These are phyloP conservation scores for Apostichopus parvimensis DNA, from an alignment of 35 echinoderm and acorn worm species.

Conservation along the genomic window DNA sequence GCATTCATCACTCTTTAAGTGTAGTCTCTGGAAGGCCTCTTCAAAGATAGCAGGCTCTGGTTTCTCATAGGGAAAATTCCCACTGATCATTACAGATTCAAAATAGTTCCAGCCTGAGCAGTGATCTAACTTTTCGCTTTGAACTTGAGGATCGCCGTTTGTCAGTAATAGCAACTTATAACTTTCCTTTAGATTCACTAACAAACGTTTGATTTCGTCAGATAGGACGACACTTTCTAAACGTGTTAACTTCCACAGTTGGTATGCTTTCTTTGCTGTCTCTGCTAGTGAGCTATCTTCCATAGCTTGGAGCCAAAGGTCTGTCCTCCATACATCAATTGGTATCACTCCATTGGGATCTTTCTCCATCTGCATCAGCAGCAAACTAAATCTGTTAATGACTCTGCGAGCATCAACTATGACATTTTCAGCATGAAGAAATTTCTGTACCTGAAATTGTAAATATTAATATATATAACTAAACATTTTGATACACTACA, in stretches of 20 bases:
- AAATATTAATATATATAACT: not conserved
- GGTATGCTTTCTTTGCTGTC: constrained; percentile 58
- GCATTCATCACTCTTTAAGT: constrained; percentile 52
- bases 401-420: constrained; percentile 58
- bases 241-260: constrained; percentile 74
- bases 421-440: not conserved
- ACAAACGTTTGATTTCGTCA: constrained; percentile 64
- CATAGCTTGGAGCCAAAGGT: constrained; percentile 80
- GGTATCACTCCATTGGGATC: constrained; percentile 79
- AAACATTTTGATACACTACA: too few relatives aligned
- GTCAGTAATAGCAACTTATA: constrained; percentile 91
- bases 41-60: constrained; percentile 87
- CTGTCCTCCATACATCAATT: constrained; percentile 90
- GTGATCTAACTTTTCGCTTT: constrained; percentile 79
- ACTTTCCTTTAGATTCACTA: constrained; percentile 50
- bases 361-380: constrained; percentile 41
- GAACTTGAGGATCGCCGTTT: constrained; percentile 78
- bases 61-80: constrained; percentile 80
- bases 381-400: constrained; percentile 54
- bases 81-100: constrained; percentile 91
- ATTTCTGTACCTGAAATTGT: constrained; percentile 17
- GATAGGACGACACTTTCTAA: constrained; percentile 73
- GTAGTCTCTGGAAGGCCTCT: constrained; percentile 69
- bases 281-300: constrained; percentile 48
- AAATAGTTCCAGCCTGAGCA: constrained; percentile 81